Evolutionary conservation across 2,113 vertebrate genomes (phyloP).

Genomic region (Nesoenas mayeri): DNA sequence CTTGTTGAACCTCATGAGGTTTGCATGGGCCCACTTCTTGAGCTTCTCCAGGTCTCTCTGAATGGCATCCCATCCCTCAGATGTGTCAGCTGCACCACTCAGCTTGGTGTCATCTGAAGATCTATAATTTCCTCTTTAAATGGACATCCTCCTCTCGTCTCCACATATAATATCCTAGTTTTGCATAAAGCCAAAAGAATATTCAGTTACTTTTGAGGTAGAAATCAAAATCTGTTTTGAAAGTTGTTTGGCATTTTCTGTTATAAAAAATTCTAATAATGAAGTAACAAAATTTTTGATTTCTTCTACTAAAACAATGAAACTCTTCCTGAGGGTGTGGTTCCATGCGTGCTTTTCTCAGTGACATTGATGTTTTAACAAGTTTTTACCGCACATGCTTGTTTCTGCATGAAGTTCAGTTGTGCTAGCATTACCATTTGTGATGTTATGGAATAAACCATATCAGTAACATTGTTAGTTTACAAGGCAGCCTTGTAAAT

Average conservation of each 20-base stretch:
- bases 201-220: not conserved
- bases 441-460: not conserved
- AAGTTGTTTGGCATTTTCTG: not conserved
- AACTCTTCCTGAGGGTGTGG: not conserved
- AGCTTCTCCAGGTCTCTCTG: no score
- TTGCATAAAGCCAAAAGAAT: not conserved
- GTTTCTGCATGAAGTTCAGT: not conserved
- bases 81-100: no score
- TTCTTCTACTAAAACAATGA: not conserved
- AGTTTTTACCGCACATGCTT: not conserved
- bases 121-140: not conserved
- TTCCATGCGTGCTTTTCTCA: not conserved
- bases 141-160: not conserved
- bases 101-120: no score
- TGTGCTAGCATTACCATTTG: not conserved
- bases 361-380: not conserved
- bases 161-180: not conserved
- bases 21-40: no score
- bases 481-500: fast-evolving
- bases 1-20: no score
- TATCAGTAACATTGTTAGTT: not conserved
- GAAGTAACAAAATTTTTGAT: not conserved
- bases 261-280: not conserved
- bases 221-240: not conserved
- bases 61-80: no score